Evolutionary conservation across 2,888 invertebrate species (phyloP).

Genomic region (Fissipunctia ypsillon): DNA sequence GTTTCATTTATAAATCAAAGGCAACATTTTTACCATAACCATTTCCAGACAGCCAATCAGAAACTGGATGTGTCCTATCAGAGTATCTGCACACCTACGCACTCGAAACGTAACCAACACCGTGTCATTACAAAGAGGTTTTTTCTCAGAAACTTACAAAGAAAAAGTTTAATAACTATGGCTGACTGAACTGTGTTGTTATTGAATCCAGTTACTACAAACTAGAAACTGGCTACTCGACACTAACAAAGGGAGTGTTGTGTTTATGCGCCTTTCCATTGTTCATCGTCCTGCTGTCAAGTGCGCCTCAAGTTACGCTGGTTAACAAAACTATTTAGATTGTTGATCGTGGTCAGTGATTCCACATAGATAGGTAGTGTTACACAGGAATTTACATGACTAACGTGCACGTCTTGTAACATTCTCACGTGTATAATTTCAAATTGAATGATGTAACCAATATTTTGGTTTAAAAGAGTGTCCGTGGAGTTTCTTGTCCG

Average conservation of each 20-base stretch:
- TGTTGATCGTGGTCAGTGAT: constrained; percentile 44
- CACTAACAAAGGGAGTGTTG: constrained; percentile 57
- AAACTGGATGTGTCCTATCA: constrained; percentile 20
- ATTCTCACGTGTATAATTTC: background rate
- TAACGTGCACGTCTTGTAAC: background rate
- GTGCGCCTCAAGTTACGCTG: constrained; percentile 50
- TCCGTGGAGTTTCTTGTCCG: background rate
- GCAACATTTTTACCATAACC: background rate
- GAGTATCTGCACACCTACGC: background rate
- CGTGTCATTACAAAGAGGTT: constrained; percentile 6
- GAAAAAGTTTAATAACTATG: constrained; percentile 32
- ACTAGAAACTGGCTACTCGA: constrained; percentile 37
- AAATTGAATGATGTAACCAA: background rate
- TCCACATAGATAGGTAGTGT: constrained; percentile 18
- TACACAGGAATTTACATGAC: constrained; percentile 22
- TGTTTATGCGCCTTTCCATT: constrained; percentile 55
- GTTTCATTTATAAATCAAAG: background rate
- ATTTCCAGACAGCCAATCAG: background rate
- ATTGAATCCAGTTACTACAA: constrained; percentile 55
- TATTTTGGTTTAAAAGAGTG: too few relatives aligned
- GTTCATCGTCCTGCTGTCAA: constrained; percentile 55
- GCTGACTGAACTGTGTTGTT: constrained; percentile 44
- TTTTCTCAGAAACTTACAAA: constrained; percentile 29
- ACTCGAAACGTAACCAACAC: constrained; percentile 3
- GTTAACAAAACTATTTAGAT: constrained; percentile 57